Evolutionary conservation across 2,113 vertebrate species (phyloP), one percentile per base, ranked within the genome.

Genomic region (Colaptes auratus): DNA sequence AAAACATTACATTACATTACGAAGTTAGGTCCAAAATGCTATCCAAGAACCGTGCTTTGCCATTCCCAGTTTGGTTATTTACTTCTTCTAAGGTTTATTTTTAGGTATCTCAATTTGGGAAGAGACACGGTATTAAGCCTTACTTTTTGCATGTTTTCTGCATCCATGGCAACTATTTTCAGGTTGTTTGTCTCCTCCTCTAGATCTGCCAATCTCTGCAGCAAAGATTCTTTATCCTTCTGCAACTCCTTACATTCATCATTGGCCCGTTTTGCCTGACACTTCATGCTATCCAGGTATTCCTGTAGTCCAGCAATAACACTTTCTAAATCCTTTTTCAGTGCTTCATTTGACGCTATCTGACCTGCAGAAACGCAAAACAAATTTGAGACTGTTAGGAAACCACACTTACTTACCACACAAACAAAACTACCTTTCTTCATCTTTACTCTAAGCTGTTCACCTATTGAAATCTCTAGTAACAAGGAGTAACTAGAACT

Each of bases 261-360:
- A 65, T 95, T 97, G 80, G 98, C 97, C 42, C 93, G 96, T 42
- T 85, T 88, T 56, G 98, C 99, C 96, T 99, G 98, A 63, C 95
- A 94, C 90, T 98, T 99, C 42, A 99, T 96, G 11, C 97, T 97
- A 44, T 97, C 94, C 92, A 99, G 97, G 78, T 99, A 99, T 39
- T 99, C 98, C 90, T 99, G 99, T 48, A 99, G 96, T 18, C 99
- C 99, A 65, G 16, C 78, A 82, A 99, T 99, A 73, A 99, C 97
- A 23, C 98, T 97, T 96, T 99, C 98, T 85, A 99, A 95, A 82
- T 99, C 99, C 76, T 87, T 98, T 96, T 99, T 99, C 58, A 99
- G 96, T 18, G 97, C 98, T 94, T 99, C 99, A 31, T 99, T 99
- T 17, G 98, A 98, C 94, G 98, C 97, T 95, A 99, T 99, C 92